Percentiles rank a stretch among this genome's conserved stretches.
These are phyloP conservation scores for Aspidoscelis tigris DNA, from an alignment of 2,113 vertebrate species.

Conservation along the genomic window DNA sequence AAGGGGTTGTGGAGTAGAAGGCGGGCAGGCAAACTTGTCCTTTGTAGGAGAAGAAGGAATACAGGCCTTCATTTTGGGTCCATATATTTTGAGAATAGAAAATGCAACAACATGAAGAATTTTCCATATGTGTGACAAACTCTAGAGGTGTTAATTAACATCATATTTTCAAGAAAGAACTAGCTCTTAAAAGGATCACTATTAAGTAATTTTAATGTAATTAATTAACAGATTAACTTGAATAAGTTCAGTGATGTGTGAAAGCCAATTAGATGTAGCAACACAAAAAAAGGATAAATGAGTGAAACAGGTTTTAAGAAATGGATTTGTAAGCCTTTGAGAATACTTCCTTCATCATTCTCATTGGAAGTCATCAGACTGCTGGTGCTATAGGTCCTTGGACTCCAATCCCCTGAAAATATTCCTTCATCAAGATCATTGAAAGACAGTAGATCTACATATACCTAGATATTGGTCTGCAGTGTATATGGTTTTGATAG, in stretches of 20 bases:
- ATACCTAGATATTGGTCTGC: not conserved
- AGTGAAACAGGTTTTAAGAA: conserved; percentile 17
- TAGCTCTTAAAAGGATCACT: conserved; percentile 9
- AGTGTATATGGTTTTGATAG: not conserved
- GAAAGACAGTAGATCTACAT: not conserved
- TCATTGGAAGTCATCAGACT: not conserved
- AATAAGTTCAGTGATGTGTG: conserved; percentile 34
- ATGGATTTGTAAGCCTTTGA: not conserved
- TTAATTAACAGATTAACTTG: conserved; percentile 29
- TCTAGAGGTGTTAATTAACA: conserved; percentile 44
- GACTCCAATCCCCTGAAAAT: not conserved
- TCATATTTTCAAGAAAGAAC: conserved; percentile 52
- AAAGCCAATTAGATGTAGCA: not conserved
- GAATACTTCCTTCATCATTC: not conserved
- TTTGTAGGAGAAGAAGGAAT: not conserved
- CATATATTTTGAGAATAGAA: not conserved
- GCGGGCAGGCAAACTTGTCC: too few relatives aligned
- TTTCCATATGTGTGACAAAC: conserved; percentile 48
- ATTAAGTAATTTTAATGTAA: conserved; percentile 28
- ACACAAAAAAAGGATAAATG: conserved; percentile 14
- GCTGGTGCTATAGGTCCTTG: not conserved
- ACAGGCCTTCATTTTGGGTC: not conserved
- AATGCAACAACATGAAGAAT: not conserved
- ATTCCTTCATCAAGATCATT: not conserved
- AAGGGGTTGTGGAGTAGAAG: not conserved